phyloP scores from a whole-genome alignment of 1,140 invertebrate species.

The Zaprionus nigranus region DNA sequence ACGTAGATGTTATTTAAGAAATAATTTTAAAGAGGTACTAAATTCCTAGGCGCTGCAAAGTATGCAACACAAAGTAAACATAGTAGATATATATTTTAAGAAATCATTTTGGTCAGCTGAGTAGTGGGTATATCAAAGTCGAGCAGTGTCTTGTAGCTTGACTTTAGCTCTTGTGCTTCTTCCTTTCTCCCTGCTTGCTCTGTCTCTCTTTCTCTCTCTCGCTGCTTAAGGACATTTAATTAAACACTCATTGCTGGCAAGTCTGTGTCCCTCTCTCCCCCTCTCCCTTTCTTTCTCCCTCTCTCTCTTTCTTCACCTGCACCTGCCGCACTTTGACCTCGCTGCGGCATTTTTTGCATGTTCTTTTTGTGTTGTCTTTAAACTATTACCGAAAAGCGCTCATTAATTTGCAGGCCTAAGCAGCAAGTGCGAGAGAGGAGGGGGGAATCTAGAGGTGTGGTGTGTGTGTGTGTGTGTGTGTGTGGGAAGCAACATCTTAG shows the following conservation, averaged over 20 bases:
- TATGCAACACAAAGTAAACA: too few relatives aligned
- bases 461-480: not conserved
- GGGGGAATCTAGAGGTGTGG: too few relatives aligned
- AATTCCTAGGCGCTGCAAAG: too few relatives aligned
- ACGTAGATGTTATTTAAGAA: too few relatives aligned
- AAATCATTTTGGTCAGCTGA: too few relatives aligned
- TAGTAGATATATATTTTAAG: too few relatives aligned
- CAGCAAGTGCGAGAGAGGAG: not conserved
- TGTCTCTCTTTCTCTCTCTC: not conserved
- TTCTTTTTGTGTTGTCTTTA: constrained; percentile 14
- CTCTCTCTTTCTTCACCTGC: not conserved
- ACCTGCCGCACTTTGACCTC: constrained; percentile 21
- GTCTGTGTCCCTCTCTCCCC: not conserved
- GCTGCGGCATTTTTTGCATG: constrained; percentile 1
- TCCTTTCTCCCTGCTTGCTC: too few relatives aligned
- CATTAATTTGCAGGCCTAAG: constrained; percentile 22
- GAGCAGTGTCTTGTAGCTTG: too few relatives aligned
- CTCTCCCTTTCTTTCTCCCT: not conserved
- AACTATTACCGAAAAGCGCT: constrained; percentile 31
- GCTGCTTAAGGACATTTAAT: constrained; percentile 44
- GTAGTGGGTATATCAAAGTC: too few relatives aligned
- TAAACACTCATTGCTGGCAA: constrained; percentile 42
- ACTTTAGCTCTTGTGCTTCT: not conserved
- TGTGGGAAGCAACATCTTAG: constrained; percentile 21
- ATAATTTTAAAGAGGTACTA: too few relatives aligned